Evolutionary conservation across 1,140 invertebrate genomes (phyloP).

Genomic region (Paracyclopina nana): DNA sequence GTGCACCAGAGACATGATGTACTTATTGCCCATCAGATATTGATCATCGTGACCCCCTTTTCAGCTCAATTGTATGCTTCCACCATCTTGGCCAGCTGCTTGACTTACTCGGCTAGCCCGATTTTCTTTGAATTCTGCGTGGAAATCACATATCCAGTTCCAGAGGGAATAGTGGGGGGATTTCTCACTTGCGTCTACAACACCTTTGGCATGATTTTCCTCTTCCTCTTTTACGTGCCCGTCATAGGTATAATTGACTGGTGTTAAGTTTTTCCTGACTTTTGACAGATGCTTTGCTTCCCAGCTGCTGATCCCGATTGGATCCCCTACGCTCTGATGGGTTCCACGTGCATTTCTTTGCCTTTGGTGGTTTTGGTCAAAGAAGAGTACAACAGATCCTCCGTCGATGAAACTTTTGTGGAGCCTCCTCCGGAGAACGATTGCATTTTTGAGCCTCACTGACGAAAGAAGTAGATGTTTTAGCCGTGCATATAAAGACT

Average conservation of each 20-base stretch:
- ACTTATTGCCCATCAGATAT: too few relatives aligned
- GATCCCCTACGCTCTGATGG: conserved; percentile 3
- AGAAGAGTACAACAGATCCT: conserved; percentile 2
- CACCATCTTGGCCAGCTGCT: conserved; percentile 26
- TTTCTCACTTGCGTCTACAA: conserved; percentile 29
- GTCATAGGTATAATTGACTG: conserved; percentile 22
- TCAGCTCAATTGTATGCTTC: conserved; percentile 20
- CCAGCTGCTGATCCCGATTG: neutral
- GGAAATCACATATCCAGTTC: conserved; percentile 31
- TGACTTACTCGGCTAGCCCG: conserved; percentile 28
- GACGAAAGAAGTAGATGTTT: too few relatives aligned
- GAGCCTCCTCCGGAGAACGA: too few relatives aligned
- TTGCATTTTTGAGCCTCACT: too few relatives aligned
- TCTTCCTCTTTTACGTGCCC: conserved; percentile 27
- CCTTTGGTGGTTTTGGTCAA: conserved; percentile 1
- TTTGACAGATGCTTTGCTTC: neutral
- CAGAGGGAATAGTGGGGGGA: conserved; percentile 30
- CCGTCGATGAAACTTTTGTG: neutral
- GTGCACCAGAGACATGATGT: too few relatives aligned
- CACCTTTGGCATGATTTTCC: conserved; percentile 25
- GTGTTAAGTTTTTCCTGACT: neutral
- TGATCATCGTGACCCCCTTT: too few relatives aligned
- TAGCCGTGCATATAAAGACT: too few relatives aligned
- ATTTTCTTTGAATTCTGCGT: conserved; percentile 31
- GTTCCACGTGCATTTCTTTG: neutral